Evolutionary conservation across 2,113 vertebrate genomes (phyloP).

Genomic region (Talpa occidentalis): DNA sequence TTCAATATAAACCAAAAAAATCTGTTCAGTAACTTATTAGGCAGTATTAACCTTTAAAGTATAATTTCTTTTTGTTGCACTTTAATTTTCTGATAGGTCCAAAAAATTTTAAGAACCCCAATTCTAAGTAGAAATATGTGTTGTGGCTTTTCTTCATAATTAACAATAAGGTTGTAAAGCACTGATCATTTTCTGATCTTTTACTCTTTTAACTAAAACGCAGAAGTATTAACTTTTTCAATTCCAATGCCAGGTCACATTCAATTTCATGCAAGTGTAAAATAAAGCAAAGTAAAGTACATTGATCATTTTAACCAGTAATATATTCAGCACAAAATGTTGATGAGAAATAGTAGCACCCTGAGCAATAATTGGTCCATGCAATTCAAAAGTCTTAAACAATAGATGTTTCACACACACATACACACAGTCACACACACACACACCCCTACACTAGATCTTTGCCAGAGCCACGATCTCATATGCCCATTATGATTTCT

Average conservation of each 20-base stretch:
- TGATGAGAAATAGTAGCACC: neutral
- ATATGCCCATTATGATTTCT: neutral
- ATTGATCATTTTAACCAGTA: neutral
- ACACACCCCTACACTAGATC: neutral
- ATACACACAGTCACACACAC: neutral
- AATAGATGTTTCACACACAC: neutral
- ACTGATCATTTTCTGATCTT: neutral
- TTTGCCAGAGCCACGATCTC: neutral
- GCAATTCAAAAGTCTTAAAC: neutral
- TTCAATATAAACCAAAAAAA: constrained; percentile 11
- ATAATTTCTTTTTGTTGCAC: neutral
- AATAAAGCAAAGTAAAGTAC: neutral
- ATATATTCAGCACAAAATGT: neutral
- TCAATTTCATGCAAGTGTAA: neutral
- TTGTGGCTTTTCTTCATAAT: neutral
- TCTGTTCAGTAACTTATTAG: neutral
- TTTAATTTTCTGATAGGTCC: neutral
- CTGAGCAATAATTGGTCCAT: neutral
- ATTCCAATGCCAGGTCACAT: neutral
- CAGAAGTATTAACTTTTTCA: neutral
- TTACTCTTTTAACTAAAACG: neutral
- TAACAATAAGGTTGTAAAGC: neutral
- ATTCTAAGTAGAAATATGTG: neutral
- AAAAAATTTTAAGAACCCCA: neutral
- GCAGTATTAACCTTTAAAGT: neutral